phyloP scores from a whole-genome alignment of 2,888 invertebrate species.

The Orthonevra nobilis region DNA sequence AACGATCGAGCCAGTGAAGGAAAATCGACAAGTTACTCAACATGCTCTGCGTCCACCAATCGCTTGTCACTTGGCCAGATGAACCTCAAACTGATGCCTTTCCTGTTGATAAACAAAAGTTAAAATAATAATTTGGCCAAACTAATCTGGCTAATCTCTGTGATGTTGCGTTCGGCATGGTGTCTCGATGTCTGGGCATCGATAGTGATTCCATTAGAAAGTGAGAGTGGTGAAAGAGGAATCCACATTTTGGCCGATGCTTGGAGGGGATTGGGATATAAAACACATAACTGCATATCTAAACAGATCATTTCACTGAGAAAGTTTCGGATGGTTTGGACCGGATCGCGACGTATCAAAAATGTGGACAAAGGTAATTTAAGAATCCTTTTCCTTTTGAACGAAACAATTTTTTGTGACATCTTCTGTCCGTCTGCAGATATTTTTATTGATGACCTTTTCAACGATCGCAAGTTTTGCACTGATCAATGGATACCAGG shows the following conservation, averaged over 20 bases:
- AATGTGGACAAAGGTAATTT: slow-evolving; percentile 61
- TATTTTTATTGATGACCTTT: slow-evolving; percentile 12
- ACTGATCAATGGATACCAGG: slow-evolving; percentile 34
- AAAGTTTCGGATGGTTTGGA: slow-evolving; percentile 26
- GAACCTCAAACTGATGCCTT: slow-evolving; percentile 18
- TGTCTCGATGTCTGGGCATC: too few species aligned
- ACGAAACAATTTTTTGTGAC: neutral
- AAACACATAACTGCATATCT: slow-evolving; percentile 40
- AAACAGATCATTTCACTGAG: slow-evolving; percentile 49
- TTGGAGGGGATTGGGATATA: slow-evolving; percentile 57
- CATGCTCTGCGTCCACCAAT: slow-evolving; percentile 4
- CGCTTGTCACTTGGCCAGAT: slow-evolving; percentile 35
- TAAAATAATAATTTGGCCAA: slow-evolving; percentile 31
- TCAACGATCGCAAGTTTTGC: neutral
- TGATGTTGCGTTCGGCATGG: slow-evolving; percentile 37
- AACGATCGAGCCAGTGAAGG: neutral
- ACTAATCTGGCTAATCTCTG: slow-evolving; percentile 31
- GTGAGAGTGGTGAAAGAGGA: slow-evolving; percentile 54
- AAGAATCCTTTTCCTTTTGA: slow-evolving; percentile 2
- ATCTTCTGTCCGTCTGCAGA: slow-evolving; percentile 16
- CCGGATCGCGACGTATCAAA: slow-evolving; percentile 19
- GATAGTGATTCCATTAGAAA: too few species aligned
- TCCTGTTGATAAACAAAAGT: slow-evolving; percentile 9
- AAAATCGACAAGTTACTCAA: slow-evolving; percentile 37
- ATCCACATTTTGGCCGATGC: neutral